Conservation (phyloP, 2,888 invertebrate species). For the Empis livida region DNA sequence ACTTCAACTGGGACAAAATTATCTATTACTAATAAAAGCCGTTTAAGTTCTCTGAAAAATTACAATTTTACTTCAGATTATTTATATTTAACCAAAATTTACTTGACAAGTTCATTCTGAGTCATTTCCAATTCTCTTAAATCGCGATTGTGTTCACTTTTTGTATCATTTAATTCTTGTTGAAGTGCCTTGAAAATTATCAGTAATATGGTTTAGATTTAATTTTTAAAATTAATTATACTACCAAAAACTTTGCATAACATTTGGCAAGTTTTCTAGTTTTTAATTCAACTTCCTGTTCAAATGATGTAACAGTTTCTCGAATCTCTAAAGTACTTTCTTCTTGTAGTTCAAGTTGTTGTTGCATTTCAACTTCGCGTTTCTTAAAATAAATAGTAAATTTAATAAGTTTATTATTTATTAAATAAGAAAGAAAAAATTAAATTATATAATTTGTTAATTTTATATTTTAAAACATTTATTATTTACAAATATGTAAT, state of each 20-base stretch:
- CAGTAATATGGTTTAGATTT: background rate
- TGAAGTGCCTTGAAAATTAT: constrained; percentile 30
- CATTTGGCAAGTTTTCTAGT: constrained; percentile 83
- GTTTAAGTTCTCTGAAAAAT: constrained; percentile 60
- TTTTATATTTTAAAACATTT: too few species aligned
- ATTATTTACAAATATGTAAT: too few species aligned
- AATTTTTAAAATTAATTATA: constrained; percentile 27
- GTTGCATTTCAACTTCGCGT: constrained; percentile 75
- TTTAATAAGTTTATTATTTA: too few species aligned
- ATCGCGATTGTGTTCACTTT: constrained; percentile 82
- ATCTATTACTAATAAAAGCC: constrained; percentile 77
- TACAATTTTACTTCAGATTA: background rate
- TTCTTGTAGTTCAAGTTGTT: constrained; percentile 85
- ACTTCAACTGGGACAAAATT: constrained; percentile 81
- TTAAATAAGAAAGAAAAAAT: too few species aligned
- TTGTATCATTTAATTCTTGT: constrained; percentile 67
- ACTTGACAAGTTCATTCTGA: constrained; percentile 77
- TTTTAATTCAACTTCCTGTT: constrained; percentile 95
- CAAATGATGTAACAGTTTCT: constrained; percentile 80
- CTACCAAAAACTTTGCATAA: constrained; percentile 62
- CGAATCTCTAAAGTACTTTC: constrained; percentile 82
- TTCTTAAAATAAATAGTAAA: constrained; percentile 21
- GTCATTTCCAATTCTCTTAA: constrained; percentile 83
- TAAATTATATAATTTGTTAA: too few species aligned
- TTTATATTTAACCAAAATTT: constrained; percentile 3